Conservation (phyloP, 2,797 vertebrate genomes). For the Dallia pectoralis region DNA sequence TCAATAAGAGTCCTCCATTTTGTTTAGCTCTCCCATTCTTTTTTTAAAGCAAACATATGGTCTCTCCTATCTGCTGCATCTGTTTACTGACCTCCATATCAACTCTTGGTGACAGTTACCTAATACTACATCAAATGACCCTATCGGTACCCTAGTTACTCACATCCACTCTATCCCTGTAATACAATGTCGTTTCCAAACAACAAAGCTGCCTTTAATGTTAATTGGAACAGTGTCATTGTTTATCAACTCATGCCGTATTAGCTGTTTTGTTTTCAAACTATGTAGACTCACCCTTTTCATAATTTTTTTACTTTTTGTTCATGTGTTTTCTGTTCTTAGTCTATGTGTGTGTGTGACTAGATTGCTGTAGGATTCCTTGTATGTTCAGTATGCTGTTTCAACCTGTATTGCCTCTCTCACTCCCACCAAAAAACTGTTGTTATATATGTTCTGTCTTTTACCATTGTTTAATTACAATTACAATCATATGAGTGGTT, state of each 20-base stretch:
- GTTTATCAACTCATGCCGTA: not conserved
- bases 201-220: not conserved
- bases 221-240: not conserved
- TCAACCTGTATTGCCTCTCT: not conserved
- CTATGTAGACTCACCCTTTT: not conserved
- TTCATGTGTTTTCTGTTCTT: slow-evolving; percentile 6
- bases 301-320: too few relatives aligned
- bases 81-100: slow-evolving; percentile 4
- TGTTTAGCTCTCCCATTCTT: not conserved
- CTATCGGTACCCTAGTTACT: not conserved
- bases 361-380: not conserved
- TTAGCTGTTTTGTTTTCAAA: not conserved
- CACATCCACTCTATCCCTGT: not conserved
- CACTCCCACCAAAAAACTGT: not conserved
- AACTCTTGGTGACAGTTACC: not conserved
- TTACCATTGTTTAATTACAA: not conserved
- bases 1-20: slow-evolving; percentile 1
- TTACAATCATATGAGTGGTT: not conserved
- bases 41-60: not conserved
- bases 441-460: not conserved
- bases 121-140: not conserved
- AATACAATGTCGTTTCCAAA: not conserved
- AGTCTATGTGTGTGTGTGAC: not conserved
- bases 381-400: not conserved
- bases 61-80: not conserved